Conservation (phyloP, 92 coral and sea anemone species). For the Paragorgia papillata region DNA sequence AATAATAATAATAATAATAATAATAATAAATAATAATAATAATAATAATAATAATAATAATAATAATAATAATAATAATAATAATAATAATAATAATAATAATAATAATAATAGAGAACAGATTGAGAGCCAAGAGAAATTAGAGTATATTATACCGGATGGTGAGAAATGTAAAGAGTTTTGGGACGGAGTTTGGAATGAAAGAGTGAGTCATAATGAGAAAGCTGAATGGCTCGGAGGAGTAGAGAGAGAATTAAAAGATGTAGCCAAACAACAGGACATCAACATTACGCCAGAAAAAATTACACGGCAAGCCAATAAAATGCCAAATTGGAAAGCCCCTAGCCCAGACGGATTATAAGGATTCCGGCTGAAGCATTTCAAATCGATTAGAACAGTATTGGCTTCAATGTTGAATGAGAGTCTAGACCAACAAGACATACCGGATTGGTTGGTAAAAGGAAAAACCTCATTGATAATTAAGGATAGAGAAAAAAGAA, state of each 20-base stretch:
- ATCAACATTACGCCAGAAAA: conserved; percentile 7
- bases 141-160: conserved; percentile 29
- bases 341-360: conserved; percentile 54
- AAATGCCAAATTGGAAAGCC: conserved; percentile 53
- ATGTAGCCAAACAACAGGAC: conserved; percentile 29
- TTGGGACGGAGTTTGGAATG: conserved; percentile 47
- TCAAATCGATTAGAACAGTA: conserved; percentile 1
- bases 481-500: too few relatives aligned
- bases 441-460: conserved; percentile 46
- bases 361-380: conserved; percentile 50
- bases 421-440: conserved; percentile 4
- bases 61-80: too few relatives aligned
- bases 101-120: too few relatives aligned
- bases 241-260: conserved; percentile 16
- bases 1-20: too few relatives aligned
- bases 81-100: too few relatives aligned
- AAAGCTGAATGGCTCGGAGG: conserved; percentile 45
- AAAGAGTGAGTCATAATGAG: conserved; percentile 36
- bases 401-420: conserved; percentile 34
- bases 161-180: conserved; percentile 39
- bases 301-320: conserved; percentile 13
- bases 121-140: conserved; percentile 38
- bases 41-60: too few relatives aligned
- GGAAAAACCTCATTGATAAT: conserved; percentile 43
- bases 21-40: too few relatives aligned